A percentile compares a stretch with the other conserved stretches of the same genome.
Conservation (phyloP, 1,140 invertebrate genomes). For the Tribolium madens region DNA sequence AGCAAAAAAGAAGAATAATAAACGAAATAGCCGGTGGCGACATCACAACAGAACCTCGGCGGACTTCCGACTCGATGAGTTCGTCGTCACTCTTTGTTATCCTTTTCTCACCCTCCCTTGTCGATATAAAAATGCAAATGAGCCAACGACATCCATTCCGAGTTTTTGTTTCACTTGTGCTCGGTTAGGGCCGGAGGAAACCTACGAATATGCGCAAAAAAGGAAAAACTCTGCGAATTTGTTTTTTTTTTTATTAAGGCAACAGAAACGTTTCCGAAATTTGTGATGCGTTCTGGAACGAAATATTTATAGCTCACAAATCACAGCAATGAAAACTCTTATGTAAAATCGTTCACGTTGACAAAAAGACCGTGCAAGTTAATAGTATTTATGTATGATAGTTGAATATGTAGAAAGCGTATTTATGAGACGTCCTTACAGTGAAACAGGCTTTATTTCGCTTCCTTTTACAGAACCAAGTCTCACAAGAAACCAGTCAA, state of each 20-base stretch:
- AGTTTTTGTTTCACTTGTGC: conserved; percentile 22
- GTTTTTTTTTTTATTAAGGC: conserved; percentile 18
- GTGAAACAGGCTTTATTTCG: conserved; percentile 35
- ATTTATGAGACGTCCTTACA: conserved; percentile 27
- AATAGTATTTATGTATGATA: conserved; percentile 17
- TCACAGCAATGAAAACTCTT: not conserved
- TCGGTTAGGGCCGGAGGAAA: conserved; percentile 3
- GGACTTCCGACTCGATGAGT: conserved; percentile 7
- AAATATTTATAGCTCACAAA: not conserved
- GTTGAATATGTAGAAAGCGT: conserved; percentile 44
- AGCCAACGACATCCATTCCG: conserved; percentile 12
- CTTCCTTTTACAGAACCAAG: conserved; percentile 31
- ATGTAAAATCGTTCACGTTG: not conserved
- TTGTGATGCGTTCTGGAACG: not conserved
- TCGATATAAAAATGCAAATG: conserved; percentile 35
- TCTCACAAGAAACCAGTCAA: conserved; percentile 42
- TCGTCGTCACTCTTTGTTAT: not conserved
- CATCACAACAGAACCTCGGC: conserved; percentile 9
- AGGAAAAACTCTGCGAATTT: conserved; percentile 13
- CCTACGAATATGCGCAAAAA: conserved; percentile 11
- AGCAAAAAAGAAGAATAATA: conserved; percentile 31
- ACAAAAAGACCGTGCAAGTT: not conserved
- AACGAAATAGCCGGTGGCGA: conserved; percentile 34
- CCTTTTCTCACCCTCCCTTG: conserved; percentile 9
- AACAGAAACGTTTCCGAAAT: not conserved